phyloP scores from a whole-genome alignment of 1,140 invertebrate genomes.

The Cephus cinctus region DNA sequence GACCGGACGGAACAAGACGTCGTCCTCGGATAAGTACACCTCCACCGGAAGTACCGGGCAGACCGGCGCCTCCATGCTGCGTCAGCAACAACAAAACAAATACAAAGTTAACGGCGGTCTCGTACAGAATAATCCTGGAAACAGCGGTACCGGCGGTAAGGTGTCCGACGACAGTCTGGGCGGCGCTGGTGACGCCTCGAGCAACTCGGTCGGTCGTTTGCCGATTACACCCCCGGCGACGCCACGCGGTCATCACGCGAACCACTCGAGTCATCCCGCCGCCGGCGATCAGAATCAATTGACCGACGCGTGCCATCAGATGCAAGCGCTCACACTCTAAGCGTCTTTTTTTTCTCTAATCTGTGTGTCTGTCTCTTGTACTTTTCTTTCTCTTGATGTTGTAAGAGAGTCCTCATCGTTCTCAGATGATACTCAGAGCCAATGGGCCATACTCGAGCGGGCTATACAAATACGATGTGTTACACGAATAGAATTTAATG shows the following conservation, averaged over 20 bases:
- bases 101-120: slow-evolving; percentile 48
- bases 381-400: too few species aligned
- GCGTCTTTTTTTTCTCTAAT: too few species aligned
- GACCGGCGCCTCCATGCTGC: slow-evolving; percentile 22
- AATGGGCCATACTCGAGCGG: too few species aligned
- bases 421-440: too few species aligned
- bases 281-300: slow-evolving; percentile 39
- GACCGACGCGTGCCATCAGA: slow-evolving; percentile 49
- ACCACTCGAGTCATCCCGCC: slow-evolving; percentile 7
- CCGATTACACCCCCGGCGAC: slow-evolving; percentile 46
- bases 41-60: slow-evolving; percentile 9
- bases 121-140: too few species aligned
- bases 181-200: slow-evolving; percentile 41
- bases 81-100: slow-evolving; percentile 37
- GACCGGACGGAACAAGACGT: slow-evolving; percentile 6
- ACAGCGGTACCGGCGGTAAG: slow-evolving; percentile 21
- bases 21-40: slow-evolving; percentile 28
- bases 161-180: slow-evolving; percentile 29
- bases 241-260: slow-evolving; percentile 26
- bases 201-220: slow-evolving; percentile 24
- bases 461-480: too few species aligned
- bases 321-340: slow-evolving; percentile 48
- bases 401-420: too few species aligned
- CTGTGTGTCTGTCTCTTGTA: too few species aligned
- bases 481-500: too few species aligned